These are phyloP conservation scores for Ursus arctos DNA, from an alignment of 2,113 vertebrate species.

Conservation along the genomic window DNA sequence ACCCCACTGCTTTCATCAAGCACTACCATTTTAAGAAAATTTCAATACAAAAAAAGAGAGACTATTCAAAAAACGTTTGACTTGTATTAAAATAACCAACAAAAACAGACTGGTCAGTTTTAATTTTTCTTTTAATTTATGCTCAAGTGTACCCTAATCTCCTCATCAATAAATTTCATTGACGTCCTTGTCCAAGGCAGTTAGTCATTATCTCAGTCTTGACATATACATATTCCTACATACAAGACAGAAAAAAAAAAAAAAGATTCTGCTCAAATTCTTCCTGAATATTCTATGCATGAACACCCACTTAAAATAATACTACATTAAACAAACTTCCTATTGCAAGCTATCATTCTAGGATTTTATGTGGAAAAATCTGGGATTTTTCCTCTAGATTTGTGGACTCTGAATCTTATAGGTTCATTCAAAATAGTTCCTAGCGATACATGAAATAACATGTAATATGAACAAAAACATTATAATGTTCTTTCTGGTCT, in stretches of 20 bases:
- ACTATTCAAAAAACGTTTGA: constrained; percentile 39
- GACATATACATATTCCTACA: constrained; percentile 30
- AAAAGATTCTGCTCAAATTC: not conserved
- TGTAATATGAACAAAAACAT: constrained; percentile 17
- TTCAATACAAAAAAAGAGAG: constrained; percentile 35
- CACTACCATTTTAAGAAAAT: constrained; percentile 44
- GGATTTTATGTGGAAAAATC: constrained; percentile 41
- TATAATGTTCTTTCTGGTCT: constrained; percentile 51
- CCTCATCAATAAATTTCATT: constrained; percentile 59
- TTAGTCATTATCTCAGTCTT: constrained; percentile 46
- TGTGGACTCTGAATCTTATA: constrained; percentile 25
- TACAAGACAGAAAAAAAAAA: not conserved
- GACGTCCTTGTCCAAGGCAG: constrained; percentile 54
- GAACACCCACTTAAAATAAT: not conserved
- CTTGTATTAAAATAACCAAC: constrained; percentile 60
- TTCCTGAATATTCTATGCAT: constrained; percentile 2
- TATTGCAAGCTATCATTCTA: constrained; percentile 20
- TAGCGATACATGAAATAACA: constrained; percentile 16
- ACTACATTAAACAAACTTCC: not conserved
- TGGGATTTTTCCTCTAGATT: not conserved
- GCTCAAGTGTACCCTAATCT: constrained; percentile 29
- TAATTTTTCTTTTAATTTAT: constrained; percentile 68
- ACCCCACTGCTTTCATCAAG: not conserved
- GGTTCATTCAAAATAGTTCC: constrained; percentile 50
- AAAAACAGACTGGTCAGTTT: constrained; percentile 38